Evolutionary conservation across 2,797 vertebrate genomes (phyloP).

Genomic region (Linurgus olivaceus): DNA sequence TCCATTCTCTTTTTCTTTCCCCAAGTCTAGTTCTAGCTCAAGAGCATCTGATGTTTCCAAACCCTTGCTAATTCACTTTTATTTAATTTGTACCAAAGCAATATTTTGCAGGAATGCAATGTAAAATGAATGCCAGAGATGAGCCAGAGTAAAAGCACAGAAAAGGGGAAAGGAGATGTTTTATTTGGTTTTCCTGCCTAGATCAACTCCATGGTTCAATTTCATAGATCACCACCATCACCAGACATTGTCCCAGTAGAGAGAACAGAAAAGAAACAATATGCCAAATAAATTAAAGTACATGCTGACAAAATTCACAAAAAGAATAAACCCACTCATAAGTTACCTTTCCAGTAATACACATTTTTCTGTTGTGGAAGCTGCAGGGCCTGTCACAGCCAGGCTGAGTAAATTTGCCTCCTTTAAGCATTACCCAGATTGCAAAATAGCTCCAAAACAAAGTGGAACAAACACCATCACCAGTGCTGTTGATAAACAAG

Average conservation of each 20-base stretch:
- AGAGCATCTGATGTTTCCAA: neutral
- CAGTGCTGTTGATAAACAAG: conserved; percentile 3
- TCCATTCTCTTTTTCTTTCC: neutral
- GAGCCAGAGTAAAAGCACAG: neutral
- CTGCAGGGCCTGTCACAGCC: neutral
- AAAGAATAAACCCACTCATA: neutral
- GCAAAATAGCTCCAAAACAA: conserved; percentile 5
- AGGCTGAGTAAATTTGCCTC: neutral
- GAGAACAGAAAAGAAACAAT: neutral
- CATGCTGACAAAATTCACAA: neutral
- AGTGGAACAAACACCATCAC: neutral
- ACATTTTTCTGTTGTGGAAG: neutral
- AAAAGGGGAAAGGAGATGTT: neutral
- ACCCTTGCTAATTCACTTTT: neutral
- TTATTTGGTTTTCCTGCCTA: neutral
- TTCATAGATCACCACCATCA: neutral
- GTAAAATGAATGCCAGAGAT: neutral
- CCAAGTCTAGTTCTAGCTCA: neutral
- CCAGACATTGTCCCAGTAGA: neutral
- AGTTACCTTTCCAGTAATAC: neutral
- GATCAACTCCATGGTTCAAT: neutral
- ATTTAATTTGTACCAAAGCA: neutral
- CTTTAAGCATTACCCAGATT: neutral
- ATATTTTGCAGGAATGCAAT: neutral
- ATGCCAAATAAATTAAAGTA: neutral